These are phyloP conservation scores for Pantherophis alleghaniensis DNA, from an alignment of 2,797 vertebrate species.

Conservation along the genomic window DNA sequence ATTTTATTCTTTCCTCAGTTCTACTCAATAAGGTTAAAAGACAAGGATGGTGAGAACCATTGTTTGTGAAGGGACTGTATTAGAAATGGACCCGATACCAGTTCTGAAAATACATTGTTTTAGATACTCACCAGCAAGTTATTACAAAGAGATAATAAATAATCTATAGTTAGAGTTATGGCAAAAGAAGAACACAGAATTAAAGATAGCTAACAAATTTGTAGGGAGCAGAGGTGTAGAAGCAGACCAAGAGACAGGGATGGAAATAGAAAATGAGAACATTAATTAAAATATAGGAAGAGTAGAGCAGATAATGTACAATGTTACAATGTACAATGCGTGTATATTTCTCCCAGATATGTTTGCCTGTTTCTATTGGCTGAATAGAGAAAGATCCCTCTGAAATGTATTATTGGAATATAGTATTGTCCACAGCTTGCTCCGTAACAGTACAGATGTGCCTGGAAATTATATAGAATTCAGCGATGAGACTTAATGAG, in stretches of 20 bases:
- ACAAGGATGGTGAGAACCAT: neutral
- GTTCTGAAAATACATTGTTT: neutral
- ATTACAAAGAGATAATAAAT: neutral
- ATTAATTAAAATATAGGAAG: neutral
- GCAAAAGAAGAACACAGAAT: neutral
- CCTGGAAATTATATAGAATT: conserved; percentile 46
- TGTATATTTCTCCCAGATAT: neutral
- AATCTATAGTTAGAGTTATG: neutral
- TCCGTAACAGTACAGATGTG: conserved; percentile 37
- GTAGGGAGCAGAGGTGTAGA: neutral
- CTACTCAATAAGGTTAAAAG: neutral
- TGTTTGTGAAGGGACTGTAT: neutral
- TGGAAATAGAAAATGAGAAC: neutral
- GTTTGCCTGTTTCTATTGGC: neutral
- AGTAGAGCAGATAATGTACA: neutral
- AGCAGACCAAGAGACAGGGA: neutral
- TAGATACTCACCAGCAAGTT: neutral
- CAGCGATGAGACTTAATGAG: conserved; percentile 53
- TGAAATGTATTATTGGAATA: neutral
- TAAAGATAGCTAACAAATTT: neutral
- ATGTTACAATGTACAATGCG: neutral
- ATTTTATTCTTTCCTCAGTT: neutral
- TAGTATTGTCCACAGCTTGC: conserved; percentile 22
- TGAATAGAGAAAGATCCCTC: neutral
- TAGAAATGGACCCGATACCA: neutral